Evolutionary conservation across 1,140 invertebrate genomes (phyloP).

Genomic region (Chironomus striatipennis): DNA sequence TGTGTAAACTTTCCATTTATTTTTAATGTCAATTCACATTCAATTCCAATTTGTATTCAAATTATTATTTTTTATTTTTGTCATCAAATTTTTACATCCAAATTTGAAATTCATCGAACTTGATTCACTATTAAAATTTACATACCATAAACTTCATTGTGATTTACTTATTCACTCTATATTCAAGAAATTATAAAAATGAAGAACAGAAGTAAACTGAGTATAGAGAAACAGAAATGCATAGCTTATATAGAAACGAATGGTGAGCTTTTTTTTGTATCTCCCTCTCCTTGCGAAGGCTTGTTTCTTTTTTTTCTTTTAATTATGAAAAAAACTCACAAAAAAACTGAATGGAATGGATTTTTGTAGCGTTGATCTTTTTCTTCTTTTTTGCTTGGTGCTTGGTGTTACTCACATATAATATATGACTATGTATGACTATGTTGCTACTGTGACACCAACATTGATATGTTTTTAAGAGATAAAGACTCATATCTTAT

Average conservation of each 20-base stretch:
- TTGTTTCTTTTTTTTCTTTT: neutral
- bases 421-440: neutral
- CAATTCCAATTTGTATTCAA: neutral
- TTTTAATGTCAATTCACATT: neutral
- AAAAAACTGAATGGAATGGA: conserved; percentile 12
- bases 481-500: neutral
- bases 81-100: neutral
- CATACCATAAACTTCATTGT: conserved; percentile 22
- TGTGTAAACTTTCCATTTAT: neutral
- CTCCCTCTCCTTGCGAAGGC: conserved; percentile 19
- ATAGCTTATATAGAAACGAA: conserved; percentile 9
- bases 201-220: conserved; percentile 23
- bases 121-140: neutral
- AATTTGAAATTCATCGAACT: neutral
- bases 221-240: neutral
- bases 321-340: conserved; percentile 17
- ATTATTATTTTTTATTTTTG: neutral
- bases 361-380: neutral
- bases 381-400: neutral
- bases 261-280: neutral
- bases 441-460: neutral
- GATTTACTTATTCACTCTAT: neutral
- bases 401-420: too few relatives aligned
- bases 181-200: conserved; percentile 16
- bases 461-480: neutral